These are phyloP conservation scores for Bombus haemorrhoidalis DNA, from an alignment of 1,140 invertebrate species.

Conservation along the genomic window DNA sequence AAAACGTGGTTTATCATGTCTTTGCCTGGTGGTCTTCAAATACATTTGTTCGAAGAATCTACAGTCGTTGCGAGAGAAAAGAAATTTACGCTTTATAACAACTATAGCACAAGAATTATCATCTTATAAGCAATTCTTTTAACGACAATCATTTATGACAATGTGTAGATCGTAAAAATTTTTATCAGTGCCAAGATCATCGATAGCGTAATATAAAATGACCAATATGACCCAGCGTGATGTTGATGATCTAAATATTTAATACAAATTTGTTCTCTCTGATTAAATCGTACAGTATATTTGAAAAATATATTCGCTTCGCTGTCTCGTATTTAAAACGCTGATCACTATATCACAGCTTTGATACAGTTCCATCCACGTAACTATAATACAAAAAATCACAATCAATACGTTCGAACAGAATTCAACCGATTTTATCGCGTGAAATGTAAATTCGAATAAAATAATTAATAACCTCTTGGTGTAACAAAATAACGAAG, in stretches of 20 bases:
- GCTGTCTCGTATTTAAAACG: background rate
- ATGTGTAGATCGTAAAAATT: background rate
- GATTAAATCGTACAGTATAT: background rate
- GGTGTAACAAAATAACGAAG: background rate
- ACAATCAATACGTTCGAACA: background rate
- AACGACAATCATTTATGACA: background rate
- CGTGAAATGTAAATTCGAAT: background rate
- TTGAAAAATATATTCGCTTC: constrained; percentile 23
- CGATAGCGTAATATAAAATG: background rate
- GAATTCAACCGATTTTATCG: background rate
- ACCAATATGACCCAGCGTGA: background rate
- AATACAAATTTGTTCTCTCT: background rate
- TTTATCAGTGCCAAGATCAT: background rate
- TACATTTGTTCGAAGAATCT: background rate
- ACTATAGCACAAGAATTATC: constrained; percentile 9
- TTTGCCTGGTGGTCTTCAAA: background rate
- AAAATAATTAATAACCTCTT: background rate
- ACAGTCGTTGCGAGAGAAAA: background rate
- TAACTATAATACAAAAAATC: constrained; percentile 4
- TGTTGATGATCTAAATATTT: background rate
- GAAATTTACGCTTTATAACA: background rate
- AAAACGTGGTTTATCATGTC: background rate
- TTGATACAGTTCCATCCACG: background rate
- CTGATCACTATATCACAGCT: constrained; percentile 14
- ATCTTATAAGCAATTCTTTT: background rate